Conservation (phyloP, 1,140 invertebrate genomes). For the Cyclargus thomasi region DNA sequence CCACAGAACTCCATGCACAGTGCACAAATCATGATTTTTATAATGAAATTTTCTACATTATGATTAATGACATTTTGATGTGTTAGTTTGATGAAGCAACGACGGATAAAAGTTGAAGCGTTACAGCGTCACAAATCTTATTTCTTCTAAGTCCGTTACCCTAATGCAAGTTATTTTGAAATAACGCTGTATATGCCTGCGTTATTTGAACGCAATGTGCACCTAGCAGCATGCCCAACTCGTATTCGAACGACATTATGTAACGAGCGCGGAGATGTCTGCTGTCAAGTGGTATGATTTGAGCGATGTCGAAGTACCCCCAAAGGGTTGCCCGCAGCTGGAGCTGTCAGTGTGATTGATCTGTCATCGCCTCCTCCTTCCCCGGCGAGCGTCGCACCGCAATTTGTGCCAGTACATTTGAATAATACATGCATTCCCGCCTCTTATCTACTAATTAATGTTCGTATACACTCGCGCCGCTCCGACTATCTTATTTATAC, state of each 20-base stretch:
- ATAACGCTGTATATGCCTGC: too few relatives aligned
- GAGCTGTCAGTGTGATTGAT: not conserved
- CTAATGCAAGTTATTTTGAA: too few relatives aligned
- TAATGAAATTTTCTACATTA: too few relatives aligned
- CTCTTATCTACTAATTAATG: constrained; percentile 9
- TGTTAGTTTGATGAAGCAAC: too few relatives aligned
- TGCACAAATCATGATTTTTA: too few relatives aligned
- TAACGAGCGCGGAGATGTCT: not conserved
- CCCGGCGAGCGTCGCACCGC: not conserved
- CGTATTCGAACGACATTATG: not conserved
- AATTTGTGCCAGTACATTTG: constrained; percentile 6
- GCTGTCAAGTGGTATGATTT: not conserved
- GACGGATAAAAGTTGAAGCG: too few relatives aligned
- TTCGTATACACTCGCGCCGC: not conserved
- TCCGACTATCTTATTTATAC: not conserved
- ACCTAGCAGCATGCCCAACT: too few relatives aligned
- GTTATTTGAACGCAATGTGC: too few relatives aligned
- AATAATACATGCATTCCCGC: constrained; percentile 12
- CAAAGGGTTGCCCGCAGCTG: not conserved
- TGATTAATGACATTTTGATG: too few relatives aligned
- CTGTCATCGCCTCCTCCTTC: not conserved
- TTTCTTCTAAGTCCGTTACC: too few relatives aligned
- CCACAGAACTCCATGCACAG: too few relatives aligned
- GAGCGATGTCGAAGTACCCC: not conserved
- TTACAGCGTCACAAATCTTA: too few relatives aligned